A percentile compares a stretch with the other conserved stretches of the same genome.
phyloP scores from a whole-genome alignment of 2,797 vertebrate species.

The Urosaurus nigricauda region DNA sequence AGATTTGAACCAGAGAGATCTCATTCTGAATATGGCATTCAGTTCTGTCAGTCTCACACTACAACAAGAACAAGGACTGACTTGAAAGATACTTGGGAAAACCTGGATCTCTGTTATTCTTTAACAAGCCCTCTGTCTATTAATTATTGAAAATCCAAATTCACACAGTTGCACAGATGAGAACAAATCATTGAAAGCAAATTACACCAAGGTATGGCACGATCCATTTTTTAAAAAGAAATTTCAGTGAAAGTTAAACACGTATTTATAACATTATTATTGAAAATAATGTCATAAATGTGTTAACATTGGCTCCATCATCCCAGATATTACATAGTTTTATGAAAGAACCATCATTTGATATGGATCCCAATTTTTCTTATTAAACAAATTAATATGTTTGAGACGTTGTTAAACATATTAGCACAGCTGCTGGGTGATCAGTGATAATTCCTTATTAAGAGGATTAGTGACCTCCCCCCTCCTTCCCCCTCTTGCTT shows the following conservation, averaged over 20 bases:
- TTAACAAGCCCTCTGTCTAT: neutral
- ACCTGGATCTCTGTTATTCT: neutral
- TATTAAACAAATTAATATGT: neutral
- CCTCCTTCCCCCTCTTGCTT: too few species aligned
- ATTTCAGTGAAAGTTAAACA: neutral
- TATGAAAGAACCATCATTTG: neutral
- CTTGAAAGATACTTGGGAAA: neutral
- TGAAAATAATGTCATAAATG: neutral
- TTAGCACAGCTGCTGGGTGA: neutral
- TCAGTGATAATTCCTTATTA: neutral
- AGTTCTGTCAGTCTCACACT: too few species aligned
- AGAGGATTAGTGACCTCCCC: neutral
- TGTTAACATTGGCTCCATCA: neutral
- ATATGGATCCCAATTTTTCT: neutral
- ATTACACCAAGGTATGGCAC: neutral
- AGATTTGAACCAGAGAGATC: conserved; percentile 16
- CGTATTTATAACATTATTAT: neutral
- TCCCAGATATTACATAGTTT: neutral
- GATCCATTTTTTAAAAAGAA: neutral
- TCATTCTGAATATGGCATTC: neutral
- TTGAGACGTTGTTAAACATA: too few species aligned
- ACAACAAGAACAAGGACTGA: neutral
- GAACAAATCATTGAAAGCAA: neutral
- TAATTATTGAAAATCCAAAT: neutral
- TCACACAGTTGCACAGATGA: neutral